Evolutionary conservation across 2,113 vertebrate species (phyloP), one percentile per base, ranked within the genome.

Genomic region (Cichladusa arquata): DNA sequence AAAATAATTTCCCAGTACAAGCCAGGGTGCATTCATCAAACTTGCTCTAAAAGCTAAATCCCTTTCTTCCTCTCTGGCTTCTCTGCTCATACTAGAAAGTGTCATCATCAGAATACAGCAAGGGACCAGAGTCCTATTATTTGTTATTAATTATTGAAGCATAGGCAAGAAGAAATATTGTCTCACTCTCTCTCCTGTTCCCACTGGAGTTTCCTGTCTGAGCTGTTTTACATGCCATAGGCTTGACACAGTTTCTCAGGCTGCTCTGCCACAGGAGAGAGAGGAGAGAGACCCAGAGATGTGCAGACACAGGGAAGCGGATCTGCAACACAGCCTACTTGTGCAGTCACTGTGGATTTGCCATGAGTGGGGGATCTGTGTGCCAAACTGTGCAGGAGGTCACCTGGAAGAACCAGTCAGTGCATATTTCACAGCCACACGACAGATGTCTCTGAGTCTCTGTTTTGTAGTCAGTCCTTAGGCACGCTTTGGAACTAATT

Each of bases 61-160:
- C 1, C 26, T 86, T 82, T 84, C 38, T 86, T 77, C 28, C 5
- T 81, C 16, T 31, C 34, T 42, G 28, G 12, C 18, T 84, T 86
- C 48, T 81, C 47, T 0, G 1, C 22, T 84, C 7, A 0, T 12
- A 71, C 54, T 53, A 17, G 36, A 45, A 94, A 81, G 42, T 33
- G n/a, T 66, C 33, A 92, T 82, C 24, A 61, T 50, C 48, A 62
- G 10, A 85, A 87, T 24, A 53, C 70, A 70, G 34, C 40, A 57
- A 85, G 66, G 24, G 62, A 72, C 11, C 1, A 3, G 42, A 80
- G 76, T 70, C 18, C 9, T 83, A 70, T 81, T 66, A 86, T 86
- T 93, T 86, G 9, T 51, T 58, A 86, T 94, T 83, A 90, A 76
- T 86, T 92, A 65, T 53, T 87, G 54, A 95, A 91, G 20, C 45